Base-by-base conservation (phyloP, 2,113 vertebrate genomes). In the Phyllostomus discolor region DNA sequence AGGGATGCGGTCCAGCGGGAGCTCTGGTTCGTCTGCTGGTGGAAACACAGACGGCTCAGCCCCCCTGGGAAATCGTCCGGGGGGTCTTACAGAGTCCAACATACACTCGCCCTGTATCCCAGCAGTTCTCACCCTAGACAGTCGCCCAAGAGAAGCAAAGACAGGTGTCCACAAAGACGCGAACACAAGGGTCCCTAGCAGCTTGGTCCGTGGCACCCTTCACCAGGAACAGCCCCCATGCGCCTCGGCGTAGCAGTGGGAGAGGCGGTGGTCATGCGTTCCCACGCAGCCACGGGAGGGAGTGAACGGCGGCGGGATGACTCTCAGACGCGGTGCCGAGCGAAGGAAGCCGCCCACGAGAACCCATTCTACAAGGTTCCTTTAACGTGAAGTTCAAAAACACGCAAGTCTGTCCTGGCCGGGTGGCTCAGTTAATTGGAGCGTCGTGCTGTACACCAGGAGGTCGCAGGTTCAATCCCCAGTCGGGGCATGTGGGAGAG, bases 301-400 rank as follows among this genome's bases (percentile, higher is more conserved):
- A 31, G 0, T 0, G 14, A 8, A 1, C 16, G 1, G 9, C 22
- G 3, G 8, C 11, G 0, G 0, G 24, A 11, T 0, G 28, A 7
- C 14, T 7, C 33, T 38, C 76, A 14, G 2, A 43, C 10, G 0
- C 15, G 26, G 41, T 6, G 19, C 0, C 5, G n/a, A 0, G 14
- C 0, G 41, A 20, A 31, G 10, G 75, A 64, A 64, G 54, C 22
- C 10, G 0, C 38, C 11, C 31, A 3, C 20, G 2, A 16, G 86
- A 20, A 17, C 1, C 2, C 52, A 0, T 4, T 3, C 73, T 35
- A 6, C 5, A 19, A 2, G n/a, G 11, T 6, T 75, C 59, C 20
- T 3, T 17, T 20, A 0, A 2, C 10, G 1, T 3, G 33, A 70
- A 62, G 41, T 76, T 33, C 43, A 35, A 16, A 54, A 70, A 3